These are phyloP conservation scores for Rotaria socialis DNA, from an alignment of 2,888 invertebrate genomes.

Conservation along the genomic window DNA sequence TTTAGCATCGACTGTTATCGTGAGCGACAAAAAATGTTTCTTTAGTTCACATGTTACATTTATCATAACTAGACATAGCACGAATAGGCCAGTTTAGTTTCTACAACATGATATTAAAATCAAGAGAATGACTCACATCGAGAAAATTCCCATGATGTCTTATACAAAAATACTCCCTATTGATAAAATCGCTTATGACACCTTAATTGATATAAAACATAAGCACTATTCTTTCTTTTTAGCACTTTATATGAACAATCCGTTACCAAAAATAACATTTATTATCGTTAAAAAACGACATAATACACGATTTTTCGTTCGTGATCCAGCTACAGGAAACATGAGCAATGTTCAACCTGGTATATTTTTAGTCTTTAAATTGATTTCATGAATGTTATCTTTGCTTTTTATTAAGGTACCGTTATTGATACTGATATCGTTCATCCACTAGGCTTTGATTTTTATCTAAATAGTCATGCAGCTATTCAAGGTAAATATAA, in stretches of 20 bases:
- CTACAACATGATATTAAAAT: too few species aligned
- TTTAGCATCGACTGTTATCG: too few species aligned
- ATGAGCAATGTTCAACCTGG: conserved; percentile 10
- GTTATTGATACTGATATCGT: not conserved
- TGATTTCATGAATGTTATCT: not conserved
- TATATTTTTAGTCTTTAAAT: not conserved
- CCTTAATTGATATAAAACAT: too few species aligned
- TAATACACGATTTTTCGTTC: conserved; percentile 19
- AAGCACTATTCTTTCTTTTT: not conserved
- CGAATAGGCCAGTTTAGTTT: too few species aligned
- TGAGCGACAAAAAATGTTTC: too few species aligned
- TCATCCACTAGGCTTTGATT: conserved; percentile 25
- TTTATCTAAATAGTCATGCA: conserved; percentile 18
- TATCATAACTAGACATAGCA: too few species aligned
- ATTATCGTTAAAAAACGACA: conserved; percentile 18
- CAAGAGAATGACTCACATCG: too few species aligned
- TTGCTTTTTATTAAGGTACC: not conserved
- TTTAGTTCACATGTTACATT: too few species aligned
- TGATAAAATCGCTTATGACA: too few species aligned
- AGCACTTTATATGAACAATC: conserved; percentile 10
- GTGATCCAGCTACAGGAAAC: not conserved
- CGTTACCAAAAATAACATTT: conserved; percentile 26
- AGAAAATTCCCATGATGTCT: too few species aligned
- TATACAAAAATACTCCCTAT: too few species aligned
- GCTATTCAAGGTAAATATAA: not conserved